Conservation (phyloP, 2,113 vertebrate genomes). For the Oreochromis niloticus region DNA sequence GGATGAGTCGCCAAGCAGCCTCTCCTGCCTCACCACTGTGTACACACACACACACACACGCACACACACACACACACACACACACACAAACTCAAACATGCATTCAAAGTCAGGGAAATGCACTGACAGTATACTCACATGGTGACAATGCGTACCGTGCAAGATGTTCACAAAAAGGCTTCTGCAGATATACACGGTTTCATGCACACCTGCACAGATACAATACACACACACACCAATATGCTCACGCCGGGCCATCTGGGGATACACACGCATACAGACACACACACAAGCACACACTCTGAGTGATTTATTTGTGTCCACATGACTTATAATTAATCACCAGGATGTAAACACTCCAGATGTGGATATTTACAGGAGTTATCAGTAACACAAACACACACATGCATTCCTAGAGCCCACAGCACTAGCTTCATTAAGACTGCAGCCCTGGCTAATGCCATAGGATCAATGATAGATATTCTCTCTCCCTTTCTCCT, state of each 20-base stretch:
- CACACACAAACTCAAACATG: not conserved
- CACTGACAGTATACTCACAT: not conserved
- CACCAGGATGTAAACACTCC: constrained; percentile 28
- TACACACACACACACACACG: not conserved
- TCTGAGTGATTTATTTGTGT: constrained; percentile 49
- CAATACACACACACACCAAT: not conserved
- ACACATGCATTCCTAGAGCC: not conserved
- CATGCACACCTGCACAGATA: not conserved
- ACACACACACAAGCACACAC: not conserved
- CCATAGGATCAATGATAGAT: constrained; percentile 63
- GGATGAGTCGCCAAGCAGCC: constrained; percentile 61
- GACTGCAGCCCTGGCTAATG: constrained; percentile 47
- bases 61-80: not conserved
- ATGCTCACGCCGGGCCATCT: constrained; percentile 4
- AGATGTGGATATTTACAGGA: constrained; percentile 43
- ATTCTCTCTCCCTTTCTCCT: not conserved
- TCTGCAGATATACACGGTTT: not conserved
- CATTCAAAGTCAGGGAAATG: not conserved
- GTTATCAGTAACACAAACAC: constrained; percentile 9
- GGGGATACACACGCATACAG: not conserved
- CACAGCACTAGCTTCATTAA: constrained; percentile 37
- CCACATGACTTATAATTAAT: constrained; percentile 53
- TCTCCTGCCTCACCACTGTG: constrained; percentile 48
- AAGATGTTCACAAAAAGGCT: constrained; percentile 3
- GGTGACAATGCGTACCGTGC: constrained; percentile 22